Evolutionary conservation across 2,888 invertebrate species (phyloP), one percentile per base, ranked within the genome.

Genomic region (Liposcelis brunnea): DNA sequence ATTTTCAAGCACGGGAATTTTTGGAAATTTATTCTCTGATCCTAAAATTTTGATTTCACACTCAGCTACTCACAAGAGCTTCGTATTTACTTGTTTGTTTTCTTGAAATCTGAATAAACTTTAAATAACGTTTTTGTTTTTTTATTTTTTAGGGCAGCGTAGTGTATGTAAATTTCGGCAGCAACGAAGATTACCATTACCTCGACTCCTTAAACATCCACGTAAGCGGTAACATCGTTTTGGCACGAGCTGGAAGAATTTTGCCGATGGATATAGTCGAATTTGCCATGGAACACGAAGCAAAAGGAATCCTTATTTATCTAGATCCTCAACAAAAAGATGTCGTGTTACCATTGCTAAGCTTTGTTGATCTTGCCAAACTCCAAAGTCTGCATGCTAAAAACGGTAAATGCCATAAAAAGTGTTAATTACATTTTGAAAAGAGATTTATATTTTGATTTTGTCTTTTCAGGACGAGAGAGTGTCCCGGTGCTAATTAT

Each of bases 181-280:
- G 40, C 4, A 19, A 14, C 16, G 40, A 40, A 19, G 40, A 40
- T 19, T 40, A 18, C 19, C 40, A 19, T 21, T 40, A 40, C 40
- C 19, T 40, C 19, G 40, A 40, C 6, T 40, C 40, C 7, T 14
- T 40, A 5, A 21, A 14, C 11, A 19, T 40, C 16, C 5, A 6
- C 4, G 40, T 40, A 6, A n/a, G 18, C 15, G 40, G 40, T 8
- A 14, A 11, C 7, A 21, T 40, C 19, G 40, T 40, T 7, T 19
- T 40, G 11, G 40, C 40, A n/a, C 3, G 40, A 40, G 40, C 40
- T 18, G 40, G 40, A 18, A 21, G 40, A 21, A 14, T 40, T 11
- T 6, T 21, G 15, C 19, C 40, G n/a, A n/a, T 12, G 12, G 40
- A 40, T n/a, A 18, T 40, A 11, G 40, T 40, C 12, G 19, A n/a